Evolutionary conservation across 2,888 invertebrate species (phyloP).

Genomic region (Leucophenga maculata): DNA sequence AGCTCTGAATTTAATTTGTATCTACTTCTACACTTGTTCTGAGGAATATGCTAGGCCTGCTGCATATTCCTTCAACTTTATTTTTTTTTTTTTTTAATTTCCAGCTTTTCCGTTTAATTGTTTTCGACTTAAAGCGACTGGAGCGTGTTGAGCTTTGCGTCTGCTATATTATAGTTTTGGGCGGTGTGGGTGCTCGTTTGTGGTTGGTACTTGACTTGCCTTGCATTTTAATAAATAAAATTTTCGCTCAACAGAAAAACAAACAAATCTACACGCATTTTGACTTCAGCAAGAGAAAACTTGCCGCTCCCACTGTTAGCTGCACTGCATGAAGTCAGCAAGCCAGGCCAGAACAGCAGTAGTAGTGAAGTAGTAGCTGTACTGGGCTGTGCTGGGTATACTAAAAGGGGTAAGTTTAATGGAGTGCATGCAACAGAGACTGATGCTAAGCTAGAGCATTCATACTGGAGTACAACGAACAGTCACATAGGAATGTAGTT

Average conservation of each 20-base stretch:
- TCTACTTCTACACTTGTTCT: neutral
- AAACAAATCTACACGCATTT: conserved; percentile 30
- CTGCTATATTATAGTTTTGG: too few relatives aligned
- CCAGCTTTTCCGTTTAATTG: conserved; percentile 10
- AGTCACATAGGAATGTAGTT: neutral
- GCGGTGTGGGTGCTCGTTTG: too few relatives aligned
- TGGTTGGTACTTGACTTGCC: conserved; percentile 4
- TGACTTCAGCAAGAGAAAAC: conserved; percentile 22
- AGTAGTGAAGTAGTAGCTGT: conserved; percentile 26
- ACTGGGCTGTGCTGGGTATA: neutral
- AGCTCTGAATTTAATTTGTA: neutral
- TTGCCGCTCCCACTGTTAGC: neutral
- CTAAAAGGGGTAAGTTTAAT: conserved; percentile 50
- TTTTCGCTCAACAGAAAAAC: conserved; percentile 25
- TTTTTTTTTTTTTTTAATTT: conserved; percentile 14
- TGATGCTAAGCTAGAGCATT: neutral
- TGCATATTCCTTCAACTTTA: conserved; percentile 8
- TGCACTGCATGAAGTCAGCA: conserved; percentile 7
- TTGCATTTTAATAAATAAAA: conserved; percentile 26
- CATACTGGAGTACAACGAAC: too few relatives aligned
- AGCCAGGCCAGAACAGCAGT: neutral
- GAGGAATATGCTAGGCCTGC: neutral
- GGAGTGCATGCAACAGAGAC: conserved; percentile 54
- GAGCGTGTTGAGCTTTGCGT: too few relatives aligned
- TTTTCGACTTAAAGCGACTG: conserved; percentile 12